phyloP scores from a whole-genome alignment of 92 coral and sea anemone species.

The Heteractis magnifica region DNA sequence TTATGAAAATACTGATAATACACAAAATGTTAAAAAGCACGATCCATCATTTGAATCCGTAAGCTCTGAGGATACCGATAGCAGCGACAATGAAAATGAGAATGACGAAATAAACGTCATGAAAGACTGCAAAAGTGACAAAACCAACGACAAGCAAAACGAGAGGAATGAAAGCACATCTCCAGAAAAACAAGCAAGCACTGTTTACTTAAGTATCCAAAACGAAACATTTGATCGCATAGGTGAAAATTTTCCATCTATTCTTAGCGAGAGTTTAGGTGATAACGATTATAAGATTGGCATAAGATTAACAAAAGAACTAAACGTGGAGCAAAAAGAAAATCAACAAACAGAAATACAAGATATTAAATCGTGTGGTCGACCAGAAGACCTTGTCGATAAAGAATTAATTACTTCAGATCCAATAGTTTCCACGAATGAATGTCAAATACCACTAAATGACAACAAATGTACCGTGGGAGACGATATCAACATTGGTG shows the following conservation, averaged over 20 bases:
- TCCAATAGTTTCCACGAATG: neutral
- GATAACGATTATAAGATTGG: neutral
- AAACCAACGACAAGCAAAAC: neutral
- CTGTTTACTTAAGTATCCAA: neutral
- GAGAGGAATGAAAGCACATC: neutral
- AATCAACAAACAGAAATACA: neutral
- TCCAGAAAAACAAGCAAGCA: neutral
- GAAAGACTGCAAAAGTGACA: neutral
- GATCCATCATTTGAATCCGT: neutral
- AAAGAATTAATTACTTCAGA: neutral
- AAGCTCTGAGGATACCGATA: neutral
- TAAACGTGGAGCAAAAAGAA: neutral
- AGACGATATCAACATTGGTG: slow-evolving; percentile 3
- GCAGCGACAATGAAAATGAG: neutral
- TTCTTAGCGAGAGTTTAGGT: neutral
- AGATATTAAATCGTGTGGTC: neutral
- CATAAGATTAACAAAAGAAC: neutral
- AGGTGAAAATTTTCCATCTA: too few relatives aligned
- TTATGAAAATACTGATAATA: neutral
- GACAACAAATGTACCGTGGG: neutral
- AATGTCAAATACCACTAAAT: neutral
- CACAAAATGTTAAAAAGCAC: neutral
- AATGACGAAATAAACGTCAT: neutral
- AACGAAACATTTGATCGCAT: too few relatives aligned
- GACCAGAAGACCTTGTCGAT: neutral